Conservation (phyloP, 2,888 invertebrate genomes). For the Asteroscopus sphinx region DNA sequence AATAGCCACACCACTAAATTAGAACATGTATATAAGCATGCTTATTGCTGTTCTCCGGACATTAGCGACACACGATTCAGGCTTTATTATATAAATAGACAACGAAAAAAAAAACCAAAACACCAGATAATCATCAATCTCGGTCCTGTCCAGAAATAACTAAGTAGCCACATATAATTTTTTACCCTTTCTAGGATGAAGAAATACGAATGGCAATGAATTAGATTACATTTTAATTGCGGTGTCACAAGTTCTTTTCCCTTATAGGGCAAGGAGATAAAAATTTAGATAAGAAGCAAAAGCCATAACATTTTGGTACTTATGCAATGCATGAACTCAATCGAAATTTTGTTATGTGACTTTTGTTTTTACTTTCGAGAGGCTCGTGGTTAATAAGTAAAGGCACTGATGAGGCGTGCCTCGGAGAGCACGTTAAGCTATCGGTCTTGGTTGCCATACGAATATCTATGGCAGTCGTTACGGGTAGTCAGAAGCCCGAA, state of each 20-base stretch:
- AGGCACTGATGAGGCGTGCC: too few relatives aligned
- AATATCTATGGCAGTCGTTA: too few relatives aligned
- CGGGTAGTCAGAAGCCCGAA: too few relatives aligned
- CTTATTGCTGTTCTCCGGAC: constrained; percentile 11
- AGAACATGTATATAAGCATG: constrained; percentile 14
- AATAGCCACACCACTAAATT: constrained; percentile 7
- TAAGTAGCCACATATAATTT: constrained; percentile 24
- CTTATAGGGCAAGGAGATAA: constrained; percentile 7
- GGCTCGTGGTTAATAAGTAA: too few relatives aligned
- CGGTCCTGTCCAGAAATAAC: constrained; percentile 34
- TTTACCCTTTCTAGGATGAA: constrained; percentile 27
- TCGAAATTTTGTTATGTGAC: too few relatives aligned
- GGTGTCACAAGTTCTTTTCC: constrained; percentile 28
- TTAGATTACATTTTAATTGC: constrained; percentile 25
- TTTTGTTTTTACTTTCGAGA: too few relatives aligned
- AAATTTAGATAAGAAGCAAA: constrained; percentile 10
- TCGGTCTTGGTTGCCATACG: too few relatives aligned
- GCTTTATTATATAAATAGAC: constrained; percentile 24
- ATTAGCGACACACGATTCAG: constrained; percentile 22
- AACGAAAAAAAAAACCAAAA: constrained; percentile 23
- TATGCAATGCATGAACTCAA: constrained; percentile 2
- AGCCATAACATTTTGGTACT: constrained; percentile 3
- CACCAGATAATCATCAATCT: constrained; percentile 39
- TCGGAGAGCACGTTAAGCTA: too few relatives aligned
- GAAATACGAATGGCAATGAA: constrained; percentile 42